Conservation (phyloP, 2,113 vertebrate species). For the Gavia stellata region DNA sequence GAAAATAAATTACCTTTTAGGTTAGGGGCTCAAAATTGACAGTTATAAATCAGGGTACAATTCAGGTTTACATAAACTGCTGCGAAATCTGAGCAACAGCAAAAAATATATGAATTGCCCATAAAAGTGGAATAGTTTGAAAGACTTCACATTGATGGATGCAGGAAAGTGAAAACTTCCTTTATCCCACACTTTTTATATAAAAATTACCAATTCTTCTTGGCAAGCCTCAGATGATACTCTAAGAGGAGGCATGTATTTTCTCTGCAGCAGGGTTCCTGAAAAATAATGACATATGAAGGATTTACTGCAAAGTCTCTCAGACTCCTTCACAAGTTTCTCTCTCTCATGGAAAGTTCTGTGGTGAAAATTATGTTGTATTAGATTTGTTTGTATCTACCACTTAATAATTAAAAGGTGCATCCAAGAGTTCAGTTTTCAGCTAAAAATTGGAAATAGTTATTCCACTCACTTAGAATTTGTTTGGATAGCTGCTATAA, state of each 20-base stretch:
- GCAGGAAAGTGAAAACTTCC: not conserved
- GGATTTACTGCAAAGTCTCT: not conserved
- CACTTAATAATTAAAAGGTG: not conserved
- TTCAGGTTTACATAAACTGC: not conserved
- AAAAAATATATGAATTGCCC: not conserved
- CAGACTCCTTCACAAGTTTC: not conserved
- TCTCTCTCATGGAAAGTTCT: not conserved
- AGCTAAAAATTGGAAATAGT: not conserved
- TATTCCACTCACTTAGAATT: not conserved
- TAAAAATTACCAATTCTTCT: not conserved
- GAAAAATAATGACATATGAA: not conserved
- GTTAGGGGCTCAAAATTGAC: not conserved
- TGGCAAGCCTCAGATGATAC: not conserved
- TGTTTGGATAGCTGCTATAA: not conserved
- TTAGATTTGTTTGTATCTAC: not conserved
- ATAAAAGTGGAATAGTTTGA: not conserved
- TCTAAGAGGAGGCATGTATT: not conserved
- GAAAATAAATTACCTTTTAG: not conserved
- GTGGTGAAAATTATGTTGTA: not conserved
- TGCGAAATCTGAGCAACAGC: not conserved
- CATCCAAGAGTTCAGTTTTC: not conserved
- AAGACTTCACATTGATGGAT: not conserved
- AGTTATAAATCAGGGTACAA: not conserved
- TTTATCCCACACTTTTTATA: not conserved
- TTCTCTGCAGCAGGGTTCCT: not conserved